Conservation (phyloP, 2,888 invertebrate genomes). For the Calephelis perditalis region DNA sequence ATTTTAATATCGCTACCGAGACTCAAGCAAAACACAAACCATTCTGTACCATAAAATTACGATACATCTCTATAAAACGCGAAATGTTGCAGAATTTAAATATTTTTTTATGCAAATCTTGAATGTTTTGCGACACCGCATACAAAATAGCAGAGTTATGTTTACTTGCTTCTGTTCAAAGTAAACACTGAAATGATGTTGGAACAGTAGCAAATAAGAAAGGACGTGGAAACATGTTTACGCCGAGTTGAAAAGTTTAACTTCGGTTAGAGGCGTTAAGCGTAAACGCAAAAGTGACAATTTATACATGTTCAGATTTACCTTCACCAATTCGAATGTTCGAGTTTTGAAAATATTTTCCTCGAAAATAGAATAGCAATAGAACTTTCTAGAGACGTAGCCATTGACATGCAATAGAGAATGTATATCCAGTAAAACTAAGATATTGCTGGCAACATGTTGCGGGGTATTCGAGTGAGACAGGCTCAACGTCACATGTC, state of each 20-base stretch:
- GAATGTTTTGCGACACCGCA: constrained; percentile 9
- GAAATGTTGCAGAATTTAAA: background rate
- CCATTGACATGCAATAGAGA: constrained; percentile 22
- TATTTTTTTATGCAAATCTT: background rate
- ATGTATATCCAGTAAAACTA: constrained; percentile 26
- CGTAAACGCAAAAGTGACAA: constrained; percentile 30
- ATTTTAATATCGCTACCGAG: too few relatives aligned
- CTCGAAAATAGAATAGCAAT: constrained; percentile 24
- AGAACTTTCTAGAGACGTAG: constrained; percentile 12
- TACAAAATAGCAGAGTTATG: constrained; percentile 21
- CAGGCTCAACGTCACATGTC: constrained; percentile 30
- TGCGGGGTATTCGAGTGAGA: constrained; percentile 29
- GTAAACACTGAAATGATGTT: constrained; percentile 35
- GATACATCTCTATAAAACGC: too few relatives aligned
- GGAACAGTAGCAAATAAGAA: constrained; percentile 38
- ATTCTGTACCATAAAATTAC: too few relatives aligned
- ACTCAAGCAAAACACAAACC: too few relatives aligned
- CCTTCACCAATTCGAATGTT: constrained; percentile 12
- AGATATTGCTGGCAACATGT: constrained; percentile 33
- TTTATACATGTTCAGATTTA: constrained; percentile 16
- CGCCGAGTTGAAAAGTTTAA: constrained; percentile 38
- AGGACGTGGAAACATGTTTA: constrained; percentile 43
- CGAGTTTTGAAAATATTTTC: constrained; percentile 24
- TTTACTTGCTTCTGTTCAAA: constrained; percentile 29
- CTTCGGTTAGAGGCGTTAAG: constrained; percentile 35